A percentile compares a stretch with the other conserved stretches of the same genome.
phyloP scores from a whole-genome alignment of 2,888 invertebrate genomes.

The Coenonympha arcania region DNA sequence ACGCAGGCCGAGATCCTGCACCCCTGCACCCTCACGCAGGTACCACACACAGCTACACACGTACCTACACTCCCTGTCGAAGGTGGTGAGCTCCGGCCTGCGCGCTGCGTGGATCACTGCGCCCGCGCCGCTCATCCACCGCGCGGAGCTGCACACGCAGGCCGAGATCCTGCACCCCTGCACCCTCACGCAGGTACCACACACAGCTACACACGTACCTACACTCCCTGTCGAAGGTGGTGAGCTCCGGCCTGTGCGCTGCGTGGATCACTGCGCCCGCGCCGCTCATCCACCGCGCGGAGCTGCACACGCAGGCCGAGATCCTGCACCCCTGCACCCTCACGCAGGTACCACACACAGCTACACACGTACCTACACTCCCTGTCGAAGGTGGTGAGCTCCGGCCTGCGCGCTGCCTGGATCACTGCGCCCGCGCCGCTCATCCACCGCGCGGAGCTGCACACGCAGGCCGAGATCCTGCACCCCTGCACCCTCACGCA shows the following conservation, averaged over 20 bases:
- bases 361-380: too few species aligned
- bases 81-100: constrained; percentile 81
- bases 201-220: too few species aligned
- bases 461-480: constrained; percentile 79
- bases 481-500: constrained; percentile 51
- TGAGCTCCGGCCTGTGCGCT: constrained; percentile 80
- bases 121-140: constrained; percentile 76
- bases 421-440: constrained; percentile 80
- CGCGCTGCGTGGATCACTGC: constrained; percentile 84
- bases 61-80: constrained; percentile 87
- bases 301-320: constrained; percentile 83
- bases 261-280: constrained; percentile 83
- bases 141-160: constrained; percentile 81
- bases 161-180: constrained; percentile 73
- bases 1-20: constrained; percentile 79
- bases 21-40: constrained; percentile 50
- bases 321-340: constrained; percentile 54
- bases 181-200: constrained; percentile 51
- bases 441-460: constrained; percentile 77
- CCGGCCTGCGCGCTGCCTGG: constrained; percentile 82
- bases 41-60: too few species aligned
- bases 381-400: constrained; percentile 82
- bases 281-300: constrained; percentile 75
- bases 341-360: too few species aligned
- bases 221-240: constrained; percentile 85